Base-by-base conservation (phyloP, 1,140 invertebrate species). In the Cyphomyrmex costatus region DNA sequence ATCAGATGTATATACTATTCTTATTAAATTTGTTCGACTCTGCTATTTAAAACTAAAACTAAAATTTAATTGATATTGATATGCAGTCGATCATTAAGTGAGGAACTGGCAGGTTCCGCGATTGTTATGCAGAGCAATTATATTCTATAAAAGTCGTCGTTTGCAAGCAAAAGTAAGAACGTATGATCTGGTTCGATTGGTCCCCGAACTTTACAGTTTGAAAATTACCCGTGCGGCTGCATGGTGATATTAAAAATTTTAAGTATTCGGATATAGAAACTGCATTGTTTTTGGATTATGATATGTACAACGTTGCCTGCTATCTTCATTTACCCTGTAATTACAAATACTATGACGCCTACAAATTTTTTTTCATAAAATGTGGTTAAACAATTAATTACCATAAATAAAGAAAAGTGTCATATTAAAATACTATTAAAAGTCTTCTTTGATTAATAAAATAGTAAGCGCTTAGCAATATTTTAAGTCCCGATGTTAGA, bases 191-290 rank as follows among this genome's bases (percentile, higher is more conserved):
- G 10, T 51, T 68, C 21, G 30, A 79, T 88, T 88, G 87, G 86
- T 88, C 87, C 87, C 86, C 16, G 42, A 84, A 86, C n/a, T 77
- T 77, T 46, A 16, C 61, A 53, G 19, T 65, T 74, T 24, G 36
- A 36, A 68, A 78, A 49, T 83, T 53, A 87, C 6, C 8, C 24
- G n/a, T 19, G 53, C 46, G 4, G 46, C 14, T 3, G 2, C 6
- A 5, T 16, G 51, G 58, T 27, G 19, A 73, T 77, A 65, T 27
- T 3, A 21, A 66, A 27, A 58, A 36, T 42, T 42, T 30, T 21
- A 79, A 66, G n/a, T 2, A 68, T 53, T 53, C 14, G 30, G 49
- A 65, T n/a, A 1, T 60, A 78, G 8, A 76, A 60, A 61, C 33
- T 16, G 5, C n/a, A 27, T 46, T 16, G 6, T 46, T 68, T n/a